Base-by-base conservation (phyloP, 92 coral and sea anemone genomes). In the Epizoanthus rinbou region DNA sequence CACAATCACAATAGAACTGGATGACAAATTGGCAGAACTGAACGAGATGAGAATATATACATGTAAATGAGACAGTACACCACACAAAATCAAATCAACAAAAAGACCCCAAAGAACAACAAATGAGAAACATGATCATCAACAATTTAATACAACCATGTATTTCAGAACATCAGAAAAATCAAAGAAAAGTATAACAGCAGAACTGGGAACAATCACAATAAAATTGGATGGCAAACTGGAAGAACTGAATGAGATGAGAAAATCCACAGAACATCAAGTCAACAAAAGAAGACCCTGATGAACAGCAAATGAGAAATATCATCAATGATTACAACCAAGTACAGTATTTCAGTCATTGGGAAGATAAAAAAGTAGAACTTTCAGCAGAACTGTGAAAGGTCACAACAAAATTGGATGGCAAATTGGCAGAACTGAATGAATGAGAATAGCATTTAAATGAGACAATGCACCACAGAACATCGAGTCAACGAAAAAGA, bases 381-480 rank as follows among this genome's bases (percentile, higher is more conserved):
- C n/a, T n/a, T n/a, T n/a, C n/a, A n/a, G 3, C 37, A 65, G 70
- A 65, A 65, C 70, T 65, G 70, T 11, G 70, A 65, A 65, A 3
- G 37, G 23, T 21, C 37, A 65, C 70, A 65, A 65, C 23, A 65
- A 65, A 65, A 65, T 41, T 65, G 37, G 37, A 24, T 23, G 11
- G 70, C 10, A 65, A 65, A 65, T 21, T 21, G 70, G 35, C 70
- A 65, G 70, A 65, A 65, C 70, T 65, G 37, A 21, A 65, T 22
- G 70, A 65, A 65, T 65, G 37, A 65, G 37, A 21, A 41, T 2
- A 28, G 8, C 0, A 1, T 1, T 22, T 65, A 65, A 21, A 23
- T 21, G 70, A 65, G 37, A 21, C 35, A 65, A 14, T 65, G 70
- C 16, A 65, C 70, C 70, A 65, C 70, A 21, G 70, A 65, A 65